These are phyloP conservation scores for Yponomeuta plumbellus DNA, from an alignment of 2,888 invertebrate species.

Conservation along the genomic window DNA sequence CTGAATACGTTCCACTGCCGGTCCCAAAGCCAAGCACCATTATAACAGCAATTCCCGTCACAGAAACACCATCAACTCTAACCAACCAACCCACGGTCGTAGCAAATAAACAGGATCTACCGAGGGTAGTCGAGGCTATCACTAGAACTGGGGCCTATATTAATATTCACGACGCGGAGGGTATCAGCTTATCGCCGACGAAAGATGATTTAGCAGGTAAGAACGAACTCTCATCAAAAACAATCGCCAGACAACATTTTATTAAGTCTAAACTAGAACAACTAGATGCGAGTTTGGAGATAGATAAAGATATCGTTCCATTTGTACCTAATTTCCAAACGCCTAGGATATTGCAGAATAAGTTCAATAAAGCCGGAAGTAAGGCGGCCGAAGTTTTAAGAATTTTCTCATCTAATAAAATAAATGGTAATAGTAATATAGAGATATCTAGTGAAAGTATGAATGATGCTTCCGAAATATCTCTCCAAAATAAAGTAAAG, in stretches of 20 bases:
- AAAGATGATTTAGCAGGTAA: slow-evolving; percentile 84
- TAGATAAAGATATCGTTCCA: slow-evolving; percentile 52
- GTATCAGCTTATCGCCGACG: slow-evolving; percentile 76
- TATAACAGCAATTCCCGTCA: slow-evolving; percentile 74
- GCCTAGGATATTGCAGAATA: slow-evolving; percentile 58
- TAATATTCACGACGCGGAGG: slow-evolving; percentile 81
- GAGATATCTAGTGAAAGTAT: slow-evolving; percentile 31
- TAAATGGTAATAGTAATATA: slow-evolving; percentile 38
- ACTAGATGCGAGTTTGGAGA: slow-evolving; percentile 34
- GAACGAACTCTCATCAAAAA: slow-evolving; percentile 52
- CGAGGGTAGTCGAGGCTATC: slow-evolving; percentile 64
- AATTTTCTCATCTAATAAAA: slow-evolving; percentile 61
- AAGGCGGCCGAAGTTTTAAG: slow-evolving; percentile 66
- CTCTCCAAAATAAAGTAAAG: slow-evolving; percentile 76
- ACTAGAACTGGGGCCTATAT: slow-evolving; percentile 81
- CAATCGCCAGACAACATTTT: slow-evolving; percentile 37
- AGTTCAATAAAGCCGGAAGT: slow-evolving; percentile 44
- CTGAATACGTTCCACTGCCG: slow-evolving; percentile 77
- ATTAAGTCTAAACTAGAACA: slow-evolving; percentile 37
- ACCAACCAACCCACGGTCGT: slow-evolving; percentile 34
- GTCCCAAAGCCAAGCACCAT: slow-evolving; percentile 77
- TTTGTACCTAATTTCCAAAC: slow-evolving; percentile 70
- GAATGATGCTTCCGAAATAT: slow-evolving; percentile 40
- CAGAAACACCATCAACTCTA: slow-evolving; percentile 43
- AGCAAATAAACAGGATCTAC: slow-evolving; percentile 54